phyloP scores from a whole-genome alignment of 2,888 invertebrate species.

The Branchellion lobata region DNA sequence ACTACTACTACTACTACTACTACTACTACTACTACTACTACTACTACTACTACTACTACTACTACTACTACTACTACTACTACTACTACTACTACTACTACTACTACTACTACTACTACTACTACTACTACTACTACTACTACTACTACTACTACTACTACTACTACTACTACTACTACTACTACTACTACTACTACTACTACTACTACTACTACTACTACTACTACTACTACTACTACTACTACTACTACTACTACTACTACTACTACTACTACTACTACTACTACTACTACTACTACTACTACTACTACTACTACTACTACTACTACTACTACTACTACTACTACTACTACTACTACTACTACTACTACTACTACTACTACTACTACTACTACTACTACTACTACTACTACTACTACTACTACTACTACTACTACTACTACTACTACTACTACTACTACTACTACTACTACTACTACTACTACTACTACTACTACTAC shows the following conservation, averaged over 20 bases:
- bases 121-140: conserved; percentile 9
- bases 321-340: conserved; percentile 6
- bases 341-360: neutral
- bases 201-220: conserved; percentile 9
- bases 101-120: conserved; percentile 9
- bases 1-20: conserved; percentile 9
- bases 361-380: conserved; percentile 9
- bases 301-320: neutral
- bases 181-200: conserved; percentile 9
- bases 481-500: neutral
- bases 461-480: conserved; percentile 5
- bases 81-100: conserved; percentile 9
- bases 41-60: conserved; percentile 9
- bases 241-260: neutral
- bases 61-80: conserved; percentile 9
- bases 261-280: neutral
- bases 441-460: conserved; percentile 9
- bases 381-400: conserved; percentile 9
- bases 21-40: conserved; percentile 9
- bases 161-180: neutral
- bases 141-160: conserved; percentile 6
- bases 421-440: conserved; percentile 9
- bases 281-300: neutral
- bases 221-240: neutral
- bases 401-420: conserved; percentile 9